Base-by-base conservation (phyloP, 2,888 invertebrate species). In the Xylota sylvarum region DNA sequence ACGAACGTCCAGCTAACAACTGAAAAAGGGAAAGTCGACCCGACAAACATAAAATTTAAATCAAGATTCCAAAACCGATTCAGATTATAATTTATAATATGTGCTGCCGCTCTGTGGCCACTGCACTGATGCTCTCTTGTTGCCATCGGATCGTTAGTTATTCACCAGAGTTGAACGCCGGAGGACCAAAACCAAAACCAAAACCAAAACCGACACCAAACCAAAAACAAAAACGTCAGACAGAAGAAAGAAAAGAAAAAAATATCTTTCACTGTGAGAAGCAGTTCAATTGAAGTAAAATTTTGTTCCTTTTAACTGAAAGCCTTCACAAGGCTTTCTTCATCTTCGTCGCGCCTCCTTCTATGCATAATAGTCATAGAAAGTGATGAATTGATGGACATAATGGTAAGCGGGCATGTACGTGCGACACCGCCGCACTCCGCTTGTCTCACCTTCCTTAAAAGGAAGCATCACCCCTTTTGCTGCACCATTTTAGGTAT, bases 331-430 rank as follows among this genome's bases (percentile, higher is more conserved):
- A 79, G 74, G 84, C 80, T 84, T 79, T 69, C 73, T 67, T 73
- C 73, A 48, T 64, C 19, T 9, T n/a, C 17, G 52, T 19, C 70
- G 40, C 37, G 10, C 46, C 50, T 58, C 58, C 40, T 64, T 14
- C 12, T 35, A 46, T 37, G 60, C 60, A 76, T 76, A 62, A 76
- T 62, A 64, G 43, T 23, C 72, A 78, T 80, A 86, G 90, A 90
- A 90, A 90, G 91, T 90, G 90, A 90, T 89, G 91, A 90, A 90
- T 90, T 90, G 90, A 90, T 88, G 89, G 90, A 91, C 91, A 89
- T 83, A 73, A 88, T 87, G 88, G 88, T 87, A 78, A 88, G 52
- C 55, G 84, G 32, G 19, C 60, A 60, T 23, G 23, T 23, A 76
- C 60, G 70, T 70, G 67, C 70, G 79, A 60, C 70, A 69, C 48